Evolutionary conservation across 2,888 invertebrate genomes (phyloP).

Genomic region (Fragum sueziense): DNA sequence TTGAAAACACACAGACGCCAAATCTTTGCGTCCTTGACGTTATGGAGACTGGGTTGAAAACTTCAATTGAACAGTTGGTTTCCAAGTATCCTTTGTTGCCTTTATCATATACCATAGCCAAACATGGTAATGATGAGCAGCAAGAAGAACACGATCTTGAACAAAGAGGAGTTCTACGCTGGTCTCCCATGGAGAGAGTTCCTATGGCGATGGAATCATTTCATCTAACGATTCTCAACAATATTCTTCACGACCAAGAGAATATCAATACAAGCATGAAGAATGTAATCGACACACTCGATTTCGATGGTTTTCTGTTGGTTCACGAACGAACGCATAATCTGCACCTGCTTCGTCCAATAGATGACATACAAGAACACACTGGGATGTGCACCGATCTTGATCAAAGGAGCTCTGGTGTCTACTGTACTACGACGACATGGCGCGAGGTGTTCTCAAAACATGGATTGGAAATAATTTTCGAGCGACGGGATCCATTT

Average conservation of each 20-base stretch:
- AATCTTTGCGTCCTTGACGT: conserved; percentile 86
- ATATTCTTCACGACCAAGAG: conserved; percentile 70
- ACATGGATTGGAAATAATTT: conserved; percentile 85
- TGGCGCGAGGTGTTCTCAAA: conserved; percentile 70
- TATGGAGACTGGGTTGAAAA: conserved; percentile 72
- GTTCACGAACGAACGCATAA: conserved; percentile 82
- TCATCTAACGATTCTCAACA: conserved; percentile 76
- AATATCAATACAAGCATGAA: conserved; percentile 63
- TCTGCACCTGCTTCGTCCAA: conserved; percentile 68
- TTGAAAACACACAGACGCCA: conserved; percentile 39
- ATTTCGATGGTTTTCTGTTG: conserved; percentile 84
- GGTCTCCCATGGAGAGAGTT: conserved; percentile 86
- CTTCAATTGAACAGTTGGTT: conserved; percentile 63
- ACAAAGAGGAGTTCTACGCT: conserved; percentile 83
- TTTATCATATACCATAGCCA: conserved; percentile 86
- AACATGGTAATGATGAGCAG: conserved; percentile 24
- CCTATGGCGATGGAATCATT: conserved; percentile 52
- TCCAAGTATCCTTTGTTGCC: conserved; percentile 88
- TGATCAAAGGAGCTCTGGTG: conserved; percentile 53
- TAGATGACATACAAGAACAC: conserved; percentile 63
- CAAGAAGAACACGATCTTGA: conserved; percentile 73
- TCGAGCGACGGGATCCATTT: conserved; percentile 87
- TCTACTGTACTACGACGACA: conserved; percentile 65
- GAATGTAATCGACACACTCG: conserved; percentile 85
- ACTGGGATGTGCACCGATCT: conserved; percentile 40